A percentile compares a stretch with the other conserved stretches of the same genome.
Evolutionary conservation across 2,888 invertebrate species (phyloP).

Genomic region (Tholera decimalis): DNA sequence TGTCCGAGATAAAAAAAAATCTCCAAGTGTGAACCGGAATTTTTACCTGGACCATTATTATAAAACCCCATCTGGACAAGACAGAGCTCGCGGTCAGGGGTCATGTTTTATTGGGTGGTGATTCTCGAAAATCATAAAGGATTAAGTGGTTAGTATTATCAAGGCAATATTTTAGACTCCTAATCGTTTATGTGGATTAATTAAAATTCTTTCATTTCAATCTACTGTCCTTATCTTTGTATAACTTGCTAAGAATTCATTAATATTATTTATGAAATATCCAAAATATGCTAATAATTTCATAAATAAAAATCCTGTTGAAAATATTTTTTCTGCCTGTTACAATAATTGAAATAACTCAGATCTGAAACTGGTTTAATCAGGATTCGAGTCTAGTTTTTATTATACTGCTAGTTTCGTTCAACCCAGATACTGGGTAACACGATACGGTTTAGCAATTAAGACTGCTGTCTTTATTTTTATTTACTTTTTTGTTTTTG

Average conservation of each 20-base stretch:
- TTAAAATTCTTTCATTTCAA: slow-evolving; percentile 54
- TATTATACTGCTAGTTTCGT: too few species aligned
- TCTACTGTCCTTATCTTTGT: slow-evolving; percentile 19
- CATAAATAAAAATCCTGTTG: slow-evolving; percentile 1
- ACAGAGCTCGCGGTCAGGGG: slow-evolving; percentile 1
- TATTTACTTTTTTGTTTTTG: too few species aligned
- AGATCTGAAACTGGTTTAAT: slow-evolving; percentile 5
- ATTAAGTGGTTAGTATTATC: slow-evolving; percentile 59
- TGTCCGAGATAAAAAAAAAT: slow-evolving; percentile 57
- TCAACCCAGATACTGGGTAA: too few species aligned
- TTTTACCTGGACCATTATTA: slow-evolving; percentile 31
- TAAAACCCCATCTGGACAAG: slow-evolving; percentile 16
- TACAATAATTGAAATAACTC: slow-evolving; percentile 8
- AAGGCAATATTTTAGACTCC: slow-evolving; percentile 53
- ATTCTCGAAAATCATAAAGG: slow-evolving; percentile 59
- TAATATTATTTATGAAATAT: neutral
- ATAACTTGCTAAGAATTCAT: slow-evolving; percentile 8
- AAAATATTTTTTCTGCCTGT: slow-evolving; percentile 6
- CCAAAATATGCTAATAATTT: neutral
- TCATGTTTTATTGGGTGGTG: slow-evolving; percentile 28
- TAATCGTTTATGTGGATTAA: slow-evolving; percentile 31
- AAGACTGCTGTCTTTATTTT: too few species aligned
- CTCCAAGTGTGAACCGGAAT: slow-evolving; percentile 56
- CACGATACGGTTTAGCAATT: too few species aligned
- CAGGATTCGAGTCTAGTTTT: neutral